Base-by-base conservation (phyloP, 2,888 invertebrate genomes). In the Lobophora halterata region DNA sequence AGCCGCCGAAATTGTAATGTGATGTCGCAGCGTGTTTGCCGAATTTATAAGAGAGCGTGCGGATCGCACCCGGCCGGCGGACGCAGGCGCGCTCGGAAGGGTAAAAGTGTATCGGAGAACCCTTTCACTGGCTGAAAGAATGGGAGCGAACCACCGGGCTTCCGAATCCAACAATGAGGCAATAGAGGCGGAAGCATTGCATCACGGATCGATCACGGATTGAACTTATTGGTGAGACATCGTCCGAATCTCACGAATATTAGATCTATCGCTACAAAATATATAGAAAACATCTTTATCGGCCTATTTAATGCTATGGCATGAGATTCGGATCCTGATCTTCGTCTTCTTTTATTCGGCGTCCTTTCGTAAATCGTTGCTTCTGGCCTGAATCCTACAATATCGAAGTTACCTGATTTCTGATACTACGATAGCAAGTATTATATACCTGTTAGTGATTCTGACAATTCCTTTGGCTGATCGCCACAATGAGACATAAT, bases 1-100 rank as follows among this genome's bases (percentile, higher is more conserved):
- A 80, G 79, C 86, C 74, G 83, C 83, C 88, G 86, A 86, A 88
- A 82, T 83, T 65, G 81, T 78, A 86, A 86, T 87, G 88, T 86
- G 75, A 72, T 80, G 77, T 78, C 67, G 71, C 67, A 57, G 72
- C 62, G 70, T 78, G 79, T 81, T 79, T 87, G 79, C 80, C 79
- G 78, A 87, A 88, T 88, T 86, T 88, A 88, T 88, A 88, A 83
- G 82, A 72, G 71, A 71, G 73, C 65, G 75, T 65, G 64, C 64
- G 58, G 68, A 64, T 66, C 61, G 65, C 73, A 71, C 75, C 77
- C 72, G 78, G 11, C 25, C 19, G 25, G 61, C 60, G 65, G 73
- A 47, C 61, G 55, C 58, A 52, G 49, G 51, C 55, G 55, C 57
- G 52, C 58, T 63, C 74, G 75, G 75, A 75, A 80, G 83, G 83